A percentile compares a stretch with the other conserved stretches of the same genome.
phyloP scores from a whole-genome alignment of 2,797 vertebrate genomes.

The Geotrypetes seraphini region DNA sequence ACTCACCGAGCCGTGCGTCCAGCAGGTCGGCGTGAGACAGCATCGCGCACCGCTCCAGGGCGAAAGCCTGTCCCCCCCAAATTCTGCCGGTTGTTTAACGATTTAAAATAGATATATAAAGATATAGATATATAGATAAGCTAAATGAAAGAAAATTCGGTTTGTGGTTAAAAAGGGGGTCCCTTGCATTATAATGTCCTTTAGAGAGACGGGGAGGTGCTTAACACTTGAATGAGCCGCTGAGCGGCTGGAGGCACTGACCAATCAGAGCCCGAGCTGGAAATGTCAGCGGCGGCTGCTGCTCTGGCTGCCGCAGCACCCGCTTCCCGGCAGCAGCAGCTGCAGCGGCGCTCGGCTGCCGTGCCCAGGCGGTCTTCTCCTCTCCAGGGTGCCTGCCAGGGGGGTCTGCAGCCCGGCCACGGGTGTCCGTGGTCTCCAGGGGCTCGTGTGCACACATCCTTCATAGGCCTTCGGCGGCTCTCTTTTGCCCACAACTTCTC shows the following conservation, averaged over 20 bases:
- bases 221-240: constrained; percentile 91
- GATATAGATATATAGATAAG: constrained; percentile 75
- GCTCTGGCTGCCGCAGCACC: constrained; percentile 25
- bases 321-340: constrained; percentile 13
- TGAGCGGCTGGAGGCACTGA: constrained; percentile 84
- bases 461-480: too few species aligned
- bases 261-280: constrained; percentile 86
- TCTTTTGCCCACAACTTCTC: too few species aligned
- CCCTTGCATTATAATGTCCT: constrained; percentile 98
- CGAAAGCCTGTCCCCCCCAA: constrained; percentile 76
- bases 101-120: constrained; percentile 73
- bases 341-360: too few species aligned
- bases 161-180: constrained; percentile 96
- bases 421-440: background rate
- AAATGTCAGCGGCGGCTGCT: constrained; percentile 73
- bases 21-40: constrained; percentile 98
- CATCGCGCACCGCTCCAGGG: constrained; percentile 96
- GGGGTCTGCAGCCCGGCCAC: constrained; percentile 8
- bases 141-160: constrained; percentile 97
- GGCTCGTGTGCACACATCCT: background rate
- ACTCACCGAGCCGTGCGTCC: constrained; percentile 98
- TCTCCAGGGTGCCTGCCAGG: constrained; percentile 10
- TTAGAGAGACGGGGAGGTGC: constrained; percentile 96
- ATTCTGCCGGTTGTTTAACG: constrained; percentile 88
- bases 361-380: background rate